These are phyloP conservation scores for Pristionchus pacificus DNA, from an alignment of 1,140 invertebrate genomes.

Conservation along the genomic window DNA sequence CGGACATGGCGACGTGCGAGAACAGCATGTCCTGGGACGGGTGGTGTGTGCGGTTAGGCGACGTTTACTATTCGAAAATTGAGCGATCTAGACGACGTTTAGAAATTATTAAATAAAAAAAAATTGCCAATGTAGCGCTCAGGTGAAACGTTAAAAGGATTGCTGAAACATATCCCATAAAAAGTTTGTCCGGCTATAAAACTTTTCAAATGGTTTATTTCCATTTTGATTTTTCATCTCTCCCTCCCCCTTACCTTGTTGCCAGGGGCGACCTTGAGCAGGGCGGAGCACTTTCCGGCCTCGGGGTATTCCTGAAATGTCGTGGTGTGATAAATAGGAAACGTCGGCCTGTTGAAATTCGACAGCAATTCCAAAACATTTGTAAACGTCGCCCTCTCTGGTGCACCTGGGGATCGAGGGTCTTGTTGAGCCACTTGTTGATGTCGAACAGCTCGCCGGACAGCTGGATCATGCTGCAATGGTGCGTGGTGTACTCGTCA, in stretches of 20 bases:
- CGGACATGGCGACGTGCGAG: constrained; percentile 53
- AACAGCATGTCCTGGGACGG: constrained; percentile 46
- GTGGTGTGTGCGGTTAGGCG: too few species aligned
- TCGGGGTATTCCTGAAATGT: constrained; percentile 51
- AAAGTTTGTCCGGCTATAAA: background rate
- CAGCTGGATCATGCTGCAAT: constrained; percentile 50
- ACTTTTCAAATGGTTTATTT: constrained; percentile 1
- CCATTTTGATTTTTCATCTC: constrained; percentile 1
- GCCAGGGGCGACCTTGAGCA: constrained; percentile 49
- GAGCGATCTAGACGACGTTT: too few species aligned
- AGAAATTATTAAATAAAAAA: too few species aligned
- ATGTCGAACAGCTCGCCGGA: constrained; percentile 54
- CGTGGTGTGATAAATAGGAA: too few species aligned
- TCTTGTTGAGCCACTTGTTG: constrained; percentile 48
- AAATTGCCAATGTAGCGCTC: too few species aligned
- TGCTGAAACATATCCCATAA: constrained; percentile 4
- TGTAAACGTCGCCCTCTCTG: too few species aligned
- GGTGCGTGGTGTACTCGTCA: too few species aligned
- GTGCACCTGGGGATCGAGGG: constrained; percentile 34
- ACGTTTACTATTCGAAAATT: too few species aligned
- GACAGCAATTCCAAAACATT: too few species aligned
- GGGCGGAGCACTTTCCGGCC: constrained; percentile 48
- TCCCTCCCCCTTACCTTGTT: constrained; percentile 44
- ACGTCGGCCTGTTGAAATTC: too few species aligned
- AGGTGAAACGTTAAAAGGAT: too few species aligned